These are phyloP conservation scores for Drosophila varians DNA, from an alignment of 1,140 invertebrate species.

Conservation along the genomic window DNA sequence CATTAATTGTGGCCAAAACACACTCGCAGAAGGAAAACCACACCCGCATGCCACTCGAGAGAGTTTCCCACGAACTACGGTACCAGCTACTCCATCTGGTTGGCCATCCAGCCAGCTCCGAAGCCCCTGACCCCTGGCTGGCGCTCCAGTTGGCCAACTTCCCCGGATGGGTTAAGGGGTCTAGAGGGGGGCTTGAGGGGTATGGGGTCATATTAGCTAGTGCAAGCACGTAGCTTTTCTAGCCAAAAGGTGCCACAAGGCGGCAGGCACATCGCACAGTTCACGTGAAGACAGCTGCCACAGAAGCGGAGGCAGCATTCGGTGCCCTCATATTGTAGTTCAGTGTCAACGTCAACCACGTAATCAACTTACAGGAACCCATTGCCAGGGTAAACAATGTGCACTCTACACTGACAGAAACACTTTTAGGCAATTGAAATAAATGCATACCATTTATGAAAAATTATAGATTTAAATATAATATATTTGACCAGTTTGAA, in stretches of 20 bases:
- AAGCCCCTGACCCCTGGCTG: constrained; percentile 34
- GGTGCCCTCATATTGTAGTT: constrained; percentile 76
- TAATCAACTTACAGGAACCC: constrained; percentile 74
- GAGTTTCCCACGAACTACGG: constrained; percentile 75
- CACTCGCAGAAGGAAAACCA: constrained; percentile 66
- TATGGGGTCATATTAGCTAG: constrained; percentile 43
- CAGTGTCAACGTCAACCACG: constrained; percentile 76
- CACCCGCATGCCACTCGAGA: constrained; percentile 77
- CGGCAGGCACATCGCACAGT: constrained; percentile 42
- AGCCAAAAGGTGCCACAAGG: constrained; percentile 37
- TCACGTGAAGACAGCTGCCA: constrained; percentile 75
- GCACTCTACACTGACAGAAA: constrained; percentile 1
- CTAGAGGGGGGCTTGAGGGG: too few relatives aligned
- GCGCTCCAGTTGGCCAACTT: constrained; percentile 53
- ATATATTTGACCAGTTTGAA: too few relatives aligned
- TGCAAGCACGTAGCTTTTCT: constrained; percentile 61
- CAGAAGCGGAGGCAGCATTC: constrained; percentile 47
- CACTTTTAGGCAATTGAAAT: background rate
- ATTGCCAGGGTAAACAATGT: constrained; percentile 29
- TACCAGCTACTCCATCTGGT: constrained; percentile 15
- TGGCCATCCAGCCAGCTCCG: background rate
- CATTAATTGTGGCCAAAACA: constrained; percentile 75
- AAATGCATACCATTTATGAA: too few relatives aligned
- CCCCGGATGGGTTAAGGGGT: background rate
- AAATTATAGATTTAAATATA: too few relatives aligned